Percentiles rank a stretch among this genome's conserved stretches.
phyloP scores from a whole-genome alignment of 2,113 vertebrate genomes.

The Alethe castanea region DNA sequence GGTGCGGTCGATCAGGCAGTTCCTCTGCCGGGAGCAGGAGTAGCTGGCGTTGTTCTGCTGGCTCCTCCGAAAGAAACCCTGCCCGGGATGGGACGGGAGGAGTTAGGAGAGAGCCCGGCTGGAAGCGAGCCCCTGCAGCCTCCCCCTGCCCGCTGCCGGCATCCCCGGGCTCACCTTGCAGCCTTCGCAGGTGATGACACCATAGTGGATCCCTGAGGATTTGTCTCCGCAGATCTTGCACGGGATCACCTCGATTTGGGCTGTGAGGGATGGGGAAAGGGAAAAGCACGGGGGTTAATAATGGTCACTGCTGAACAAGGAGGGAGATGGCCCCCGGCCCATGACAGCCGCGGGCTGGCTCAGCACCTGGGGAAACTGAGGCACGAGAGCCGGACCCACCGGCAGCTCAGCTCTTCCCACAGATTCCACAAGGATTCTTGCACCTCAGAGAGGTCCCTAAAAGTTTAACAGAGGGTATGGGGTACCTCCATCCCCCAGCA shows the following conservation, averaged over 20 bases:
- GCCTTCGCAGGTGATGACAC: conserved; percentile 84
- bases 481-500: background rate
- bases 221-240: conserved; percentile 95
- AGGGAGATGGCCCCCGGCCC: fast-evolving
- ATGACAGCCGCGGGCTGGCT: fast-evolving
- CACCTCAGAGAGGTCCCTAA: background rate
- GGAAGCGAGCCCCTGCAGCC: fast-evolving
- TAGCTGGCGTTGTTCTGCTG: conserved; percentile 93
- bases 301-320: fast-evolving
- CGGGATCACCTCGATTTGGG: conserved; percentile 92
- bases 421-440: background rate
- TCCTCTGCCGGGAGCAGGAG: conserved; percentile 90
- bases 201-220: conserved; percentile 92
- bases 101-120: fast-evolving
- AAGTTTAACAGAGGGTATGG: fast-evolving
- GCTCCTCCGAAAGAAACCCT: conserved; percentile 91
- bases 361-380: background rate
- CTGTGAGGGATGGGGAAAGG: conserved; percentile 4
- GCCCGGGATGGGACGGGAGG: background rate
- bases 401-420: background rate
- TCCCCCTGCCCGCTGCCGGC: fast-evolving
- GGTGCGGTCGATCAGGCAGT: conserved; percentile 90
- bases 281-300: fast-evolving
- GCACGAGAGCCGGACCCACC: fast-evolving
- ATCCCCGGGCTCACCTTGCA: conserved; percentile 61